Base-by-base conservation (phyloP, 2,888 invertebrate species). In the Melipona bicolor region DNA sequence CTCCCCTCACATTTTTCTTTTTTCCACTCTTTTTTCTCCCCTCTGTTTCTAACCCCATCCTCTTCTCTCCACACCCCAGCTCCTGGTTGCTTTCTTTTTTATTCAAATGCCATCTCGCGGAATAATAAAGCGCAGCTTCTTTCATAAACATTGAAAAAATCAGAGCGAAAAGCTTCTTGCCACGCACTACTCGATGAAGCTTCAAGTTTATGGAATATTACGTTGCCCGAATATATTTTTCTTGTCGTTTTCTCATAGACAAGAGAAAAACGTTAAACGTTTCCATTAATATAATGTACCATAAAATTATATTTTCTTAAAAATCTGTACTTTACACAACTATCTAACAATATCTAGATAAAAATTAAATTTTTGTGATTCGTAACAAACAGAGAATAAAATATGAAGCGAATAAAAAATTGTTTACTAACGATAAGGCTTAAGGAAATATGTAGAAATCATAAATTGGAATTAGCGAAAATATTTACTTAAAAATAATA, bases 41-140 rank as follows among this genome's bases (percentile, higher is more conserved):
- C 36, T 52, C 36, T 19, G 24, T 54, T 27, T 64, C n/a, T 79
- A 21, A 32, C 52, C 64, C 71, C 69, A 24, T 24, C 43, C 49
- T 61, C 64, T 72, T 80, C 62, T 65, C n/a, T 49, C 43, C 43
- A 56, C 24, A 52, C 49, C 50, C 64, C 61, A 72, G 13, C 59
- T 69, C 52, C 59, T 62, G 52, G 67, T 27, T 78, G 71, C 61
- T 72, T 76, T 77, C 72, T 86, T 84, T 88, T 89, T 86, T 74
- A 87, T 89, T 90, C 84, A 89, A 89, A 88, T 89, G 87, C 79
- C 74, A 81, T 89, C 80, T 81, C 74, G 80, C 71, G 75, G 74
- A 87, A 89, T 89, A 88, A 88, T 88, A 87, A 88, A 87, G 76
- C 67, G 24, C 67, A 74, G 43, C 50, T 56, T 49, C 76, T 77